Base-by-base conservation (phyloP, 2,797 vertebrate genomes). In the Cephalopachus bancanus region DNA sequence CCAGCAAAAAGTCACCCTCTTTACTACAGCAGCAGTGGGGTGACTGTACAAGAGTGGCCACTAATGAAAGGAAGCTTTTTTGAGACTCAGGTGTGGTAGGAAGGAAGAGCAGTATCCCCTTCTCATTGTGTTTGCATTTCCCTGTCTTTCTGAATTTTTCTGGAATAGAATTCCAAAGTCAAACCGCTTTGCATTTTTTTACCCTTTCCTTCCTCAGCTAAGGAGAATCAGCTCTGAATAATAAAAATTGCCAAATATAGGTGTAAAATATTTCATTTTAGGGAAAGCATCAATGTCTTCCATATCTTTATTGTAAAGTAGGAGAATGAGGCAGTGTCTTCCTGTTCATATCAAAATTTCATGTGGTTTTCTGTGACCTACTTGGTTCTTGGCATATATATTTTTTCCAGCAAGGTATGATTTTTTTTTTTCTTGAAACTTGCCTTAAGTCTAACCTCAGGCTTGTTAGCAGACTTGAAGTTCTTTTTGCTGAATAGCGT, bases 401-500 rank as follows among this genome's bases (percentile, higher is more conserved):
- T 83, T 84, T 5, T 71, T 26, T 1, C 91, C 79, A 97, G 83
- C 62, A 65, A 96, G 79, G 44, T 86, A 80, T 60, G 22, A 80
- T 69, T 80, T 76, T 83, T 72, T 57, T 67, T 71, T 62, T 88
- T 76, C 95, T 94, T 96, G 93, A 96, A 96, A 95, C 10, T 97
- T 95, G 96, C 97, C 97, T 97, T 92, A 76, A 97, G 95, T 97
- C 71, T 94, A 80, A 95, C 97, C 96, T 69, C 90, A 95, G 97
- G 88, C 96, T 95, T 96, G 57, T 97, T 97, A 94, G 93, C 55
- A 4, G 53, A 92, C 75, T 69, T 85, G 75, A 83, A 81, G 67
- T 91, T 92, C 44, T 85, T 96, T 94, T 85, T 94, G 91, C 97
- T 96, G 94, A 97, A 92, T 94, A 89, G 93, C 20, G 4, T 87